These are phyloP conservation scores for Drosophila bipectinata DNA, from an alignment of 1,140 invertebrate genomes.

Conservation along the genomic window DNA sequence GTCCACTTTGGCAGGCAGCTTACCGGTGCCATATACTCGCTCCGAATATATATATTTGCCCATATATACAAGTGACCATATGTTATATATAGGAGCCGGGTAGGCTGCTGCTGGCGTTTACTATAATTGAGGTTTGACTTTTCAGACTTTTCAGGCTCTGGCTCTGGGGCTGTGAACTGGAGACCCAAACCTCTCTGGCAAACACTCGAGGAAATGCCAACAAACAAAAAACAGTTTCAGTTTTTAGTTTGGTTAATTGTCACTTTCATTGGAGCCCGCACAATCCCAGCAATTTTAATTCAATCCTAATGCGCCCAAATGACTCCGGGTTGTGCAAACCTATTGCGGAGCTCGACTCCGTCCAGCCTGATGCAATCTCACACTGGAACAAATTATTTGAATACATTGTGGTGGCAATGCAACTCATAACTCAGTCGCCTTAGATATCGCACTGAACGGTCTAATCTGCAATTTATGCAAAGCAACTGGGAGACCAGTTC, in stretches of 20 bases:
- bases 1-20: conserved; percentile 78
- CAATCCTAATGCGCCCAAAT: conserved; percentile 78
- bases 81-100: conserved; percentile 36
- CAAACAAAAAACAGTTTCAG: conserved; percentile 30
- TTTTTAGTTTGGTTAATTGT: conserved; percentile 64
- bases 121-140: conserved; percentile 69
- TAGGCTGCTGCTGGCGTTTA: conserved; percentile 57
- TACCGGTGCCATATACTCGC: conserved; percentile 52
- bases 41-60: conserved; percentile 19
- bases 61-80: conserved; percentile 33
- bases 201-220: conserved; percentile 62
- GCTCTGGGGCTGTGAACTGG: conserved; percentile 44
- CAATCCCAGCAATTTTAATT: conserved; percentile 80
- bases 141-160: conserved; percentile 25
- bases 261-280: conserved; percentile 69
- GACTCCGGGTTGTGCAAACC: conserved; percentile 62
- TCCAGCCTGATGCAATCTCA: conserved; percentile 37
- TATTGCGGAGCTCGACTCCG: neutral
- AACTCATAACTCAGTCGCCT: conserved; percentile 42
- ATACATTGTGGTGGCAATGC: conserved; percentile 45
- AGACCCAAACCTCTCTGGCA: conserved; percentile 27
- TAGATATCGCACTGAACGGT: conserved; percentile 24
- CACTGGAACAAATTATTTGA: conserved; percentile 44
- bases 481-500: conserved; percentile 56
- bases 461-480: conserved; percentile 61